phyloP scores from a whole-genome alignment of 2,888 invertebrate genomes.

The Cheilosia pagana region DNA sequence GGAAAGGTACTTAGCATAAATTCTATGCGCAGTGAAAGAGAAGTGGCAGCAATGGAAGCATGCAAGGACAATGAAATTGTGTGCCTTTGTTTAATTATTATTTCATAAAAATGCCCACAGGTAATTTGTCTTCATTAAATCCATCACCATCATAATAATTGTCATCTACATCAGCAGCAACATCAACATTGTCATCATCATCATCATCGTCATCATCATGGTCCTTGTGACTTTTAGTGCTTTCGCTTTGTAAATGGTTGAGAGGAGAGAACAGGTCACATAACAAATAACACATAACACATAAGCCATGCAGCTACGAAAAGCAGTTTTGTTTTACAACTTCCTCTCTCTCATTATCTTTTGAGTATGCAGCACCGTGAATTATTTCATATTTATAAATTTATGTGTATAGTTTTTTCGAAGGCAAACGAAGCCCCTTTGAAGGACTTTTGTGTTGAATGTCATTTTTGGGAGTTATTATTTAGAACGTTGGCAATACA shows the following conservation, averaged over 20 bases:
- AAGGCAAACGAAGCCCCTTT: no score
- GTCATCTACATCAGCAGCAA: constrained; percentile 62
- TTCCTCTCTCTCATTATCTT: constrained; percentile 31
- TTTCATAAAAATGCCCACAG: constrained; percentile 82
- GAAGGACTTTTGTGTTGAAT: not conserved
- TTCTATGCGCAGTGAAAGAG: constrained; percentile 61
- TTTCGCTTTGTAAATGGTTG: constrained; percentile 51
- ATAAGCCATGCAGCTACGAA: not conserved
- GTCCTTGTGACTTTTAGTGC: constrained; percentile 68
- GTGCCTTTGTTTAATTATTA: constrained; percentile 78
- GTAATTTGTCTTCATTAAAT: constrained; percentile 84
- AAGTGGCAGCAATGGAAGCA: constrained; percentile 45
- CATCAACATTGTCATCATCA: constrained; percentile 9
- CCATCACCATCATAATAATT: constrained; percentile 72
- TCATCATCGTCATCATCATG: constrained; percentile 24
- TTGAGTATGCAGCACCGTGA: not conserved
- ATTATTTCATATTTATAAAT: not conserved
- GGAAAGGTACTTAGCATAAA: constrained; percentile 71
- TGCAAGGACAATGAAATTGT: constrained; percentile 69
- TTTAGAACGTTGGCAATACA: no score
- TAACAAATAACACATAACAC: no score
- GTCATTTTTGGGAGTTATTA: not conserved
- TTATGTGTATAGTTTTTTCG: not conserved
- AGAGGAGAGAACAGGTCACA: not conserved
- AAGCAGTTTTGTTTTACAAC: constrained; percentile 11